Evolutionary conservation across 1,140 invertebrate genomes (phyloP), one percentile per base, ranked within the genome.

Genomic region (Euwallacea fornicatus): DNA sequence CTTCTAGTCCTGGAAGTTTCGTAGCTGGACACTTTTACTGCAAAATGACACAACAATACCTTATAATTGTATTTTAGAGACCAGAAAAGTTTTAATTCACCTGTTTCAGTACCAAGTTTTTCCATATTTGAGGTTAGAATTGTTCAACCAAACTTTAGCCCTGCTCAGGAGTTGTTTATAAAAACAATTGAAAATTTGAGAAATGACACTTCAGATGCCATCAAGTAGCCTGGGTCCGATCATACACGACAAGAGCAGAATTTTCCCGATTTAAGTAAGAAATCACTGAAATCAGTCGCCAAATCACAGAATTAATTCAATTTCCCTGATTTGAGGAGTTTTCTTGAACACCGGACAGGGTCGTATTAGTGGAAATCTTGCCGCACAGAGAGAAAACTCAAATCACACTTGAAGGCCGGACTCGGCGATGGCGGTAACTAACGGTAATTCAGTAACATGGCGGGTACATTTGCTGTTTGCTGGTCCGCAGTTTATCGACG

Each of bases 41-140:
- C 9, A 71, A 71, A 33, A 44, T 53, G 7, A 56, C 15, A 54
- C 7, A 58, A 54, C 41, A 47, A 41, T 50, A 47, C 44, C 15
- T 43, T n/a, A 60, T 50, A 42, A 43, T 62, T 53, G n/a, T n/a
- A 33, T 33, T 33, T 33, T 33, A 33, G 21, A 33, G 21, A 33
- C 42, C 3, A 55, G 63, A 41, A 54, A 63, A 61, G 11, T 21
- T 56, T 8, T 55, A 16, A 62, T 42, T 54, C 54, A 69, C 60
- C 67, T 55, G 67, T 55, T 43, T 69, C 44, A 13, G 60, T 21
- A 55, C 16, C 55, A 43, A 61, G 13, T 56, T 69, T 60, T 15
- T 69, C 67, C 67, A 69, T 69, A 6, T 63, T 66, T 62, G 67
- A 69, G 67, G 67, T 69, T 69, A 69, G 66, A 41, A 33, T 33